Evolutionary conservation across 2,797 vertebrate genomes (phyloP).

Genomic region (Takifugu rubripes): DNA sequence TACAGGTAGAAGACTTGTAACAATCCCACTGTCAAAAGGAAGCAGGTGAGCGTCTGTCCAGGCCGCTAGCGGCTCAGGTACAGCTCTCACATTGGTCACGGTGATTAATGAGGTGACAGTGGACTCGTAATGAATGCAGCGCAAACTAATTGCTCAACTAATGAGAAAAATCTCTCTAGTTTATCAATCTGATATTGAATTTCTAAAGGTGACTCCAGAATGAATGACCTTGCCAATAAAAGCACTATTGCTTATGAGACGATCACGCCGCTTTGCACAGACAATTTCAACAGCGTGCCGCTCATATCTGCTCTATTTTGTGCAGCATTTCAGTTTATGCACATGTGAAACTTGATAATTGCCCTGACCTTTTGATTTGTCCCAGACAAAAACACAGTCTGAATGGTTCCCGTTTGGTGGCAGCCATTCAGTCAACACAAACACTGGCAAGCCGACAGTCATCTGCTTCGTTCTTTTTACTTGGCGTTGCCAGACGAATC

Average conservation of each 20-base stretch:
- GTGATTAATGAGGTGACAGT: constrained; percentile 72
- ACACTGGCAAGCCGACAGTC: constrained; percentile 56
- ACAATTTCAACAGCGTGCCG: background rate
- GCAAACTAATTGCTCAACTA: constrained; percentile 71
- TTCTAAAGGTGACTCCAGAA: constrained; percentile 61
- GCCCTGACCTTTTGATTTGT: constrained; percentile 1
- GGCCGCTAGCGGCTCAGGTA: constrained; percentile 49
- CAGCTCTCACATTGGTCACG: constrained; percentile 49
- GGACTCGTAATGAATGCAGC: constrained; percentile 65
- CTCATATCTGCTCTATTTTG: background rate
- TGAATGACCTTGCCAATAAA: constrained; percentile 62
- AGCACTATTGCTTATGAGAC: constrained; percentile 37
- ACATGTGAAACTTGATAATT: background rate
- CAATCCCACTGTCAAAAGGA: background rate
- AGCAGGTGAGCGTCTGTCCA: constrained; percentile 7
- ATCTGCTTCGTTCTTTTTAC: constrained; percentile 38
- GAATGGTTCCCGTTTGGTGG: constrained; percentile 46
- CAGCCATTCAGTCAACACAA: constrained; percentile 59
- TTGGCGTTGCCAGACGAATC: constrained; percentile 48
- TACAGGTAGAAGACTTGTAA: background rate
- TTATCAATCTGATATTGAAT: constrained; percentile 66
- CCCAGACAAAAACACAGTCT: constrained; percentile 52
- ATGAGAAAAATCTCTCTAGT: constrained; percentile 71
- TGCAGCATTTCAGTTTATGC: background rate
- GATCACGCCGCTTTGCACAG: constrained; percentile 15